phyloP scores from a whole-genome alignment of 2,797 vertebrate genomes.

The Enteromius viviparus region DNA sequence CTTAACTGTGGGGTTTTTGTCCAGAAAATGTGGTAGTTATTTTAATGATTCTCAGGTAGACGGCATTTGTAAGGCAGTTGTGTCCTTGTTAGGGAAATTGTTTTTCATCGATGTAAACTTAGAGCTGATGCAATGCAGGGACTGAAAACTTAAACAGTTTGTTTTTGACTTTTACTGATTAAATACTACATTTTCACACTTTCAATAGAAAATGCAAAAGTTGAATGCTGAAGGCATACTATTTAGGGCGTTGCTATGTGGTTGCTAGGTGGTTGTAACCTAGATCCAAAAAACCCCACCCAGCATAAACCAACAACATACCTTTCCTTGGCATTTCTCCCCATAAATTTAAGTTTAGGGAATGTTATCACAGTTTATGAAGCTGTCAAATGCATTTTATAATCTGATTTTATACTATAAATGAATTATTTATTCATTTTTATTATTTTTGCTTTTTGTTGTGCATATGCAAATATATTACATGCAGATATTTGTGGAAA shows the following conservation, averaged over 20 bases:
- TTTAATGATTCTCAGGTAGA: conserved; percentile 46
- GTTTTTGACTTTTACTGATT: background rate
- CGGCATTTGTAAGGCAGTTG: conserved; percentile 3
- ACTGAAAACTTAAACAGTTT: conserved; percentile 24
- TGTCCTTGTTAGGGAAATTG: conserved; percentile 33
- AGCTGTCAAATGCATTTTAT: background rate
- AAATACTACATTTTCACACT: background rate
- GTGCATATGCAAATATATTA: background rate
- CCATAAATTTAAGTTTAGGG: background rate
- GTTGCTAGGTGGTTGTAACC: background rate
- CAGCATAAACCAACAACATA: background rate
- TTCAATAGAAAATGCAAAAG: background rate
- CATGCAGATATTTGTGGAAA: background rate
- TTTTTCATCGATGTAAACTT: conserved; percentile 19
- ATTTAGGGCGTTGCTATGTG: background rate
- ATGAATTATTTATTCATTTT: background rate
- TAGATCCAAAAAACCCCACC: background rate
- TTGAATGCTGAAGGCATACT: background rate
- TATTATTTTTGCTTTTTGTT: background rate
- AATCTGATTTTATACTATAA: background rate
- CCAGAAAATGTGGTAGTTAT: conserved; percentile 32
- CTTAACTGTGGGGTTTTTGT: conserved; percentile 28
- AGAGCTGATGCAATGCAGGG: conserved; percentile 34
- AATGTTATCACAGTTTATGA: background rate
- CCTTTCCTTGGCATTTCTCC: background rate